These are phyloP conservation scores for Girardinus metallicus DNA, from an alignment of 2,797 vertebrate genomes.

Conservation along the genomic window DNA sequence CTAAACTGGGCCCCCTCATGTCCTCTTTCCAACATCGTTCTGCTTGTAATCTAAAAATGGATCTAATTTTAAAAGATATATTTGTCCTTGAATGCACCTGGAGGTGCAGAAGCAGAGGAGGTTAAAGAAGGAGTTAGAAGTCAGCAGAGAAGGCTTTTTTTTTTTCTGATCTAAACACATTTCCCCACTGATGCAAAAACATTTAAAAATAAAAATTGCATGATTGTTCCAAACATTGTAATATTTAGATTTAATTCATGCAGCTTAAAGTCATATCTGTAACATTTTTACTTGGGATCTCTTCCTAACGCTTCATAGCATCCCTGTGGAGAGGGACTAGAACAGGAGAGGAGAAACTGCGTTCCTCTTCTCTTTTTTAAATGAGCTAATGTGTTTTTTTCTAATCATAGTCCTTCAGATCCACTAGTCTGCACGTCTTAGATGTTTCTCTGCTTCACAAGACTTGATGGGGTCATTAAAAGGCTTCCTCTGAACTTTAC, in stretches of 20 bases:
- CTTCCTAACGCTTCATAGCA: background rate
- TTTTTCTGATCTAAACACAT: background rate
- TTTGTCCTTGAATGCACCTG: background rate
- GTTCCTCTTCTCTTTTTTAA: background rate
- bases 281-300: background rate
- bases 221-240: background rate
- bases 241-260: background rate
- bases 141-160: background rate
- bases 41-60: background rate
- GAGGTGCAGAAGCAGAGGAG: background rate
- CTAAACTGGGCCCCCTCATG: background rate
- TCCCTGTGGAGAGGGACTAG: background rate
- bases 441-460: background rate
- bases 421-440: background rate
- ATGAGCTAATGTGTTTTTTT: background rate
- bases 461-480: constrained; percentile 5
- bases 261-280: background rate
- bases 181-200: background rate
- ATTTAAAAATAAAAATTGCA: background rate
- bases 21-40: background rate
- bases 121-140: background rate
- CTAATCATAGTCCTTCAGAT: background rate
- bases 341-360: background rate
- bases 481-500: background rate
- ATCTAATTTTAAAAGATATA: constrained; percentile 3